phyloP scores from a whole-genome alignment of 2,113 vertebrate species.

The Apistogramma diplotaenia region DNA sequence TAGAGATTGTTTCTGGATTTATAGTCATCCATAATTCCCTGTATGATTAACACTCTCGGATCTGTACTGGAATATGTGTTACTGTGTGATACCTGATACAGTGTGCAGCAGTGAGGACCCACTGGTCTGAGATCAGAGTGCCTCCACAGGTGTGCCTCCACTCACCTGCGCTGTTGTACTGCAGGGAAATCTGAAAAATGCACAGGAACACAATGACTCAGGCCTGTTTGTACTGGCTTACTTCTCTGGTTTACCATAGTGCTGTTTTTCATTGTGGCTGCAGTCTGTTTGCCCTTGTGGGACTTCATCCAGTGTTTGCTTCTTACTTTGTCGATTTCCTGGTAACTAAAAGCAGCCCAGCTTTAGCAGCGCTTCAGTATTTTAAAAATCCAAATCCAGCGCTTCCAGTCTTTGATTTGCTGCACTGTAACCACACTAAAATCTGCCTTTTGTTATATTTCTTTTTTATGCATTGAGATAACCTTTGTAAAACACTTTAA shows the following conservation, averaged over 20 bases:
- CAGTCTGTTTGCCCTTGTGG: accelerated
- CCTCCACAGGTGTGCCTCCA: constrained; percentile 89
- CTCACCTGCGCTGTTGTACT: constrained; percentile 64
- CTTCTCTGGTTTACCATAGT: neutral
- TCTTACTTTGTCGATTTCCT: neutral
- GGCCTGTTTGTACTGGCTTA: neutral
- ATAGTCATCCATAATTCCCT: neutral
- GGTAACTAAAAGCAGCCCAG: neutral
- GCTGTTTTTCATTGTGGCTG: neutral
- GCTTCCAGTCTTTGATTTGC: neutral
- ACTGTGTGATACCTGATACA: constrained; percentile 82
- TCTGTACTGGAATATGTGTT: neutral
- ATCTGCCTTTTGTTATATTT: neutral
- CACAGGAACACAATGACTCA: neutral
- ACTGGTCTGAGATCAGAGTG: constrained; percentile 79
- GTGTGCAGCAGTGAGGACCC: constrained; percentile 89
- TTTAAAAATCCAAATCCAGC: neutral
- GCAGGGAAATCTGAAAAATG: constrained; percentile 82
- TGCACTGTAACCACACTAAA: neutral
- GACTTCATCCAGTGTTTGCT: neutral
- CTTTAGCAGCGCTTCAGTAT: neutral
- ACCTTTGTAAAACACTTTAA: too few species aligned
- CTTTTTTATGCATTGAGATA: too few species aligned
- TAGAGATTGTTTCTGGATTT: neutral
- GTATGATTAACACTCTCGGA: neutral